A percentile compares a stretch with the other conserved stretches of the same genome.
Conservation (phyloP, 2,797 vertebrate genomes). For the Microhierax caerulescens region DNA sequence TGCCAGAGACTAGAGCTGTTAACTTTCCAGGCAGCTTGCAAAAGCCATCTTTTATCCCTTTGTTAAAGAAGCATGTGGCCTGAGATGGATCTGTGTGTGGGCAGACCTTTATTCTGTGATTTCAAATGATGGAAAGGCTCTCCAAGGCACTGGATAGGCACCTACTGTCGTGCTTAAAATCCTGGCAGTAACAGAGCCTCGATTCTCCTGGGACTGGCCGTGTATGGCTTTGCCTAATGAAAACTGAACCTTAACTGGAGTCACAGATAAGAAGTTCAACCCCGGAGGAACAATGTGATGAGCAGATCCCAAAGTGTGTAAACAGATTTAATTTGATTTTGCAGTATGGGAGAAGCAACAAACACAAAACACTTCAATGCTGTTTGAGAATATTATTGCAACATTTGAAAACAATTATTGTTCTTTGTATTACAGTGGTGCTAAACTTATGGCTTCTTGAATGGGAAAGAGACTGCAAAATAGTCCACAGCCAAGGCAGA, state of each 20-base stretch:
- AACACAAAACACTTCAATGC: neutral
- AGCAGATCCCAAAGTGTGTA: neutral
- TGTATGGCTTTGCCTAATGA: neutral
- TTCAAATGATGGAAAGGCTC: neutral
- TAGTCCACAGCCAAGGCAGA: neutral
- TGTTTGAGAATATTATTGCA: neutral
- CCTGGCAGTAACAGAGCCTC: neutral
- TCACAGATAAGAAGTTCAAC: neutral
- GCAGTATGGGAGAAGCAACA: neutral
- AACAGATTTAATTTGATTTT: neutral
- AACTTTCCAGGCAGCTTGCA: conserved; percentile 48
- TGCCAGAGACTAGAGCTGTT: conserved; percentile 33
- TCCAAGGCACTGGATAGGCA: neutral
- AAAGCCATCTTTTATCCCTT: conserved; percentile 44
- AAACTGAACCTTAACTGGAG: neutral
- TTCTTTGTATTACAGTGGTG: neutral
- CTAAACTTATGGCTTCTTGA: conserved; percentile 20
- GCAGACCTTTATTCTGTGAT: neutral
- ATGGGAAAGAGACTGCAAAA: neutral
- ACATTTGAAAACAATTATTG: conserved; percentile 38
- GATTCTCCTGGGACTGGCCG: neutral
- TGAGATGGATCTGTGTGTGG: conserved; percentile 19
- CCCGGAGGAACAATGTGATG: neutral
- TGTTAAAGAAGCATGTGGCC: conserved; percentile 27
- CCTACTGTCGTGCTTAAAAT: neutral